Evolutionary conservation across 2,113 vertebrate species (phyloP), one percentile per base, ranked within the genome.

Genomic region (Pao palembangensis): DNA sequence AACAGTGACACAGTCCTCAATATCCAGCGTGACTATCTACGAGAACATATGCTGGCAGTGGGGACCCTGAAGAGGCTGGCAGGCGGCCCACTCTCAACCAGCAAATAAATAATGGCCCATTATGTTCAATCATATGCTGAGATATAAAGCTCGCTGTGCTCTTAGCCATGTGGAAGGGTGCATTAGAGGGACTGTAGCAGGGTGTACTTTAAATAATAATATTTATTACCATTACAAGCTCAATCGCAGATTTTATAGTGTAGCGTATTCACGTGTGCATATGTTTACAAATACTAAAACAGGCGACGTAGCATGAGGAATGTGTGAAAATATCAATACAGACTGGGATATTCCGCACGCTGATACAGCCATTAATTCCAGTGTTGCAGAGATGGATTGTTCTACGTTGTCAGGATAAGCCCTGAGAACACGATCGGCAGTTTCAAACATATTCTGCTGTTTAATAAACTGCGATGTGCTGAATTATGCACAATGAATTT

Each of bases 71-170:
- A 75, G 82, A 75, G 74, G 55, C 70, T 87, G 85, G 84, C 80
- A 84, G 20, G 66, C 61, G 44, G 81, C 85, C 87, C 70, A 75
- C 70, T 88, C 72, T 68, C 64, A 78, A 85, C 70, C 80, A 76
- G 81, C 77, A 82, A 82, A 84, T 84, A 85, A 87, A 88, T 83
- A 87, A 84, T 82, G 79, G 84, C 49, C 79, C 81, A 87, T 86
- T 88, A 86, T 86, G 85, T 76, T 87, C 77, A 84, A 86, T 84
- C 79, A 78, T 87, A 87, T 82, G 82, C 79, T 83, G 71, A 75
- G 82, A 73, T 64, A 62, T 78, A 76, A 75, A 69, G 78, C 68
- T 47, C 66, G 71, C 65, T 59, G 73, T 75, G 70, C 75, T 61
- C 57, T 64, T 43, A 60, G 61, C 71, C 50, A 47, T 47, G 49